Base-by-base conservation (phyloP, 2,888 invertebrate genomes). In the Patella ulyssiponensis region DNA sequence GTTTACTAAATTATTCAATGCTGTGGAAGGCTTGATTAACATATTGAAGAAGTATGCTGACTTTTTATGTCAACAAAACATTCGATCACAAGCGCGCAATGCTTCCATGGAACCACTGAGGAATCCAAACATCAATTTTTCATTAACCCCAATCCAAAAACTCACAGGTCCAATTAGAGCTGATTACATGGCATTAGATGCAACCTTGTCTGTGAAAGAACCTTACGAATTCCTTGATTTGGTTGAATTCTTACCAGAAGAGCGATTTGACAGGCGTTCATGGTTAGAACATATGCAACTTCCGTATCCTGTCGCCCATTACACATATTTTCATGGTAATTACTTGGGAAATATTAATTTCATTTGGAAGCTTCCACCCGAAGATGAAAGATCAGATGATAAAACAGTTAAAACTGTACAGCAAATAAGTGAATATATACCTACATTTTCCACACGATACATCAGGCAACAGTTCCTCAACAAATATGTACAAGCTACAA, bases 111-210 rank as follows among this genome's bases (percentile, higher is more conserved):
- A n/a, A n/a, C 17, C 64, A 44, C 44, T 74, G 17, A 69, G 74
- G 64, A 69, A 58, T 33, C 74, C 74, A 14, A 44, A 58, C 64
- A 58, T 69, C 44, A 74, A 74, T 51, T 74, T 74, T 74, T 74
- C 74, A 27, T 64, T 74, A 23, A 33, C 51, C 23, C 27, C 23
- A 15, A 27, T 74, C 58, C 58, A 74, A 14, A 23, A 33, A 70
- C 27, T 70, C 54, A 54, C 54, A 17, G 54, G 54, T 54, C 54
- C 54, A 12, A 54, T 54, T 54, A 54, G 54, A 54, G 54, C 54
- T 1, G 54, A 54, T 54, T 54, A 54, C 54, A 54, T 33, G 70
- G 23, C 70, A 27, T 33, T 27, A 70, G 33, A 70, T 70, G 70
- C 70, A n/a, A n/a, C n/a, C n/a, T n/a, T n/a, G n/a, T n/a, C n/a